Evolutionary conservation across 1,140 invertebrate genomes (phyloP).

Genomic region (Tenebrio molitor): DNA sequence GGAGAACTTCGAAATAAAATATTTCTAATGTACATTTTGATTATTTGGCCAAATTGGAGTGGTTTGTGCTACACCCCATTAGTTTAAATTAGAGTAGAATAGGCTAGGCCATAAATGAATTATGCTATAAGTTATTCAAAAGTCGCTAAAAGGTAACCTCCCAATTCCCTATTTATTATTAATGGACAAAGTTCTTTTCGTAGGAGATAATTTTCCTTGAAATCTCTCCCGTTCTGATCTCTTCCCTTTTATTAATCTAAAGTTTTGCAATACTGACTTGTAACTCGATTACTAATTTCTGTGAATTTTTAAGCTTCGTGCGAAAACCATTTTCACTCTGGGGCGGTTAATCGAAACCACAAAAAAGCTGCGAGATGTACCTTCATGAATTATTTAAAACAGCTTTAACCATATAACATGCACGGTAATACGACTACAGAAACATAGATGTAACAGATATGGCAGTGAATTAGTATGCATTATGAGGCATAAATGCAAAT

Average conservation of each 20-base stretch:
- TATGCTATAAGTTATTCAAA: neutral
- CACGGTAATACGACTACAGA: neutral
- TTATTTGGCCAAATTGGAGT: too few species aligned
- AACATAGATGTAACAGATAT: slow-evolving; percentile 13
- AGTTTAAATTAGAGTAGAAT: too few species aligned
- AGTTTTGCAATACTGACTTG: slow-evolving; percentile 8
- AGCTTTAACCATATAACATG: neutral
- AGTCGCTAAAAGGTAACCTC: neutral
- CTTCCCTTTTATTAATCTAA: slow-evolving; percentile 30
- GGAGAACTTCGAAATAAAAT: too few species aligned
- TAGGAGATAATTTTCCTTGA: slow-evolving; percentile 19
- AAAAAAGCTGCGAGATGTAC: neutral
- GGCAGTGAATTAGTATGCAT: neutral
- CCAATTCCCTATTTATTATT: slow-evolving; percentile 14
- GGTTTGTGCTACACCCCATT: too few species aligned
- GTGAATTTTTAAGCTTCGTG: slow-evolving; percentile 3
- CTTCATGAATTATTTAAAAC: slow-evolving; percentile 27
- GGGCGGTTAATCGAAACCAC: neutral
- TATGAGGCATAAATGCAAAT: neutral
- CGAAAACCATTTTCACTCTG: neutral
- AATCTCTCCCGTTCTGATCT: slow-evolving; percentile 8
- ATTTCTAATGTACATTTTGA: too few species aligned
- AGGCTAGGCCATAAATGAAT: too few species aligned
- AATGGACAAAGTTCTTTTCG: slow-evolving; percentile 24
- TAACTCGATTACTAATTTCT: slow-evolving; percentile 24